Base-by-base conservation (phyloP, 2,113 vertebrate genomes). In the Uria lomvia region DNA sequence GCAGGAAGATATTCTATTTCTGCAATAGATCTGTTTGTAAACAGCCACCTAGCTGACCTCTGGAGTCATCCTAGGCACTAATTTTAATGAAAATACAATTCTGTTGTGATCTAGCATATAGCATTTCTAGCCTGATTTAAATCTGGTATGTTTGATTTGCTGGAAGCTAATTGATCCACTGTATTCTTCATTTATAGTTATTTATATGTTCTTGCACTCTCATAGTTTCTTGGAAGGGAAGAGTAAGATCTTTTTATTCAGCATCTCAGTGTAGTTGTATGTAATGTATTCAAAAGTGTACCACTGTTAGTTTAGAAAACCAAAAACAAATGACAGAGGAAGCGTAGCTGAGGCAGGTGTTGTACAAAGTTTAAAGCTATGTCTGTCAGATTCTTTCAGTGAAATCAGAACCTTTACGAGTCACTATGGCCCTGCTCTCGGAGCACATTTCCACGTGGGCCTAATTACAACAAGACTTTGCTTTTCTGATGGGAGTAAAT, bases 111-210 rank as follows among this genome's bases (percentile, higher is more conserved):
- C 42, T 73, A 74, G 40, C 29, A n/a, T 56, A 53, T 93, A 75
- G 58, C 77, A 85, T 97, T 96, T 96, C 67, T 91, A 63, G 55
- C 62, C 26, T 78, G 75, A 74, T 97, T 91, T 94, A 95, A 87
- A 92, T 93, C 77, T 6, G 0, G 36, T 92, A 42, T 58, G 43
- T 95, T 95, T 88, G 92, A 74, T 89, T 87, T 97, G 76, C 89
- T 95, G 95, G 43, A 96, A 97, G 86, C 74, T 65, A 93, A 89
- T 88, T 91, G 92, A 97, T 97, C 79, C 47, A 65, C 96, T 92
- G 79, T 94, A 66, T 94, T 96, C 80, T 94, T 96, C 67, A 80
- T 77, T 97, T 97, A 71, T 12, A 72, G 27, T 63, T 88, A 96
- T 96, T 98, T 96, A 93, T 88, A 79, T 2, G 0, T 96, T 30